phyloP scores from a whole-genome alignment of 2,888 invertebrate genomes.

The Tromatobia lineatoria region DNA sequence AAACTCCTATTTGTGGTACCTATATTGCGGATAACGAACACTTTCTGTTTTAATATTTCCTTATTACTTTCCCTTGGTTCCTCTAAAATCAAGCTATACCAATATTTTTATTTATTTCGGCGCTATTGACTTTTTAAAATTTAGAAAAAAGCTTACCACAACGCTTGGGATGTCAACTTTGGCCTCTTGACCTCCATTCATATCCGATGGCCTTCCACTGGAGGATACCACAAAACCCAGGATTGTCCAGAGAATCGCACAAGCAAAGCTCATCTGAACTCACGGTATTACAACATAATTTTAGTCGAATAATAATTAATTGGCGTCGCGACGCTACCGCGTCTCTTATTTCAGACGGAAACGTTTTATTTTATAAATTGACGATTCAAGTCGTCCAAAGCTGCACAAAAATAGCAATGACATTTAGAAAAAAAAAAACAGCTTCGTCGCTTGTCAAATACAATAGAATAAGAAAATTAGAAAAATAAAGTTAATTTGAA shows the following conservation, averaged over 20 bases:
- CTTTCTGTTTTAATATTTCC: background rate
- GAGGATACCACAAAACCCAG: constrained; percentile 15
- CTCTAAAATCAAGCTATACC: background rate
- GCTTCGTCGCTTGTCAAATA: background rate
- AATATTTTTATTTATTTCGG: background rate
- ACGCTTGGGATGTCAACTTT: constrained; percentile 3
- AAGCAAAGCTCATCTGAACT: constrained; percentile 16
- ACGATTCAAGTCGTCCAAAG: background rate
- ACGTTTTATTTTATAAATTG: background rate
- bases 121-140: background rate
- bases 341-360: too few relatives aligned
- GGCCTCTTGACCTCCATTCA: constrained; percentile 2
- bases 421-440: too few relatives aligned
- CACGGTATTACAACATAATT: background rate
- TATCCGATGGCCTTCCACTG: constrained; percentile 27
- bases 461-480: background rate
- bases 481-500: too few relatives aligned
- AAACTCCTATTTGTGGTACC: constrained; percentile 61
- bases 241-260: constrained; percentile 19
- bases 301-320: background rate
- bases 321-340: too few relatives aligned
- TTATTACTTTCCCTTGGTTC: background rate
- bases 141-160: constrained; percentile 1
- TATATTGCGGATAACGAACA: background rate
- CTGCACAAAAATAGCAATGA: background rate